phyloP scores from a whole-genome alignment of 2,797 vertebrate species.

The Bryconaethiops microstoma region DNA sequence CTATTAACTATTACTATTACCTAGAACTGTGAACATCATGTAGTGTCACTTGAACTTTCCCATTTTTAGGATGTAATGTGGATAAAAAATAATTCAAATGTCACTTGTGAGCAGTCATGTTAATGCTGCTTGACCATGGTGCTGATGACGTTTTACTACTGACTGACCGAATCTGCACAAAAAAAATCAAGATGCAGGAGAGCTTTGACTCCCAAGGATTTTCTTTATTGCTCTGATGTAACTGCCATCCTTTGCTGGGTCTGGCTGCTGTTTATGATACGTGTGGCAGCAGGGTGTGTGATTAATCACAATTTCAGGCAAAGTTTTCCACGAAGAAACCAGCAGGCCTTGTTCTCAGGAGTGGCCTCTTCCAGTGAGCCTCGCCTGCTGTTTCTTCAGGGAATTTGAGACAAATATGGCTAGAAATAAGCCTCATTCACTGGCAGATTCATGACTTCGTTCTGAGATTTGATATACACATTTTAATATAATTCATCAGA shows the following conservation, averaged over 20 bases:
- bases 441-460: slow-evolving; percentile 23
- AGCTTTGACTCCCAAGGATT: not conserved
- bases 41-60: too few species aligned
- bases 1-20: too few species aligned
- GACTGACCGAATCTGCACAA: not conserved
- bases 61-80: too few species aligned
- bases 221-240: slow-evolving; percentile 30
- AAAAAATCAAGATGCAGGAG: not conserved
- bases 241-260: slow-evolving; percentile 17
- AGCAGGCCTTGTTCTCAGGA: slow-evolving; percentile 24
- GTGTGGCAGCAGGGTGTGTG: slow-evolving; percentile 5
- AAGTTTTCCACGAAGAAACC: slow-evolving; percentile 43
- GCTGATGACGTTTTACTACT: not conserved
- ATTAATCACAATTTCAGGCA: slow-evolving; percentile 44
- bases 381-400: slow-evolving; percentile 40
- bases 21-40: too few species aligned
- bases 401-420: slow-evolving; percentile 24
- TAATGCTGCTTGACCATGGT: not conserved
- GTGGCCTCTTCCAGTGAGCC: slow-evolving; percentile 31
- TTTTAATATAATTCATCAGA: slow-evolving; percentile 13
- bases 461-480: slow-evolving; percentile 15
- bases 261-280: not conserved
- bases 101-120: not conserved
- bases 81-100: too few species aligned
- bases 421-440: slow-evolving; percentile 8